Conservation (phyloP, 2,113 vertebrate species). For the Melanotaenia duboulayi region DNA sequence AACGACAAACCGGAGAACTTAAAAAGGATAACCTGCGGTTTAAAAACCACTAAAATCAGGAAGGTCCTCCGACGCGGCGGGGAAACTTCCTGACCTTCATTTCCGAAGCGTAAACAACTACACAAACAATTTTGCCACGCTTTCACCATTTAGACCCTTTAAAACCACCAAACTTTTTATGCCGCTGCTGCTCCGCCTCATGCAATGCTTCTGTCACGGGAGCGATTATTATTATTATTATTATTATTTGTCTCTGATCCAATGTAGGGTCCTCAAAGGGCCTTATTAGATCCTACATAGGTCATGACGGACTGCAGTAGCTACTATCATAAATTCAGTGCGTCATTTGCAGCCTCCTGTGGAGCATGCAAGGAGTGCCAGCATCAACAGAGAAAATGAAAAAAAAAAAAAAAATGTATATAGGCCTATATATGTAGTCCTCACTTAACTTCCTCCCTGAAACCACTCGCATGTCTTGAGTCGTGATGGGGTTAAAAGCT, state of each 20-base stretch:
- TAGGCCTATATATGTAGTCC: background rate
- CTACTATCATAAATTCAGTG: conserved; percentile 3
- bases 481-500: background rate
- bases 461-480: background rate
- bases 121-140: background rate
- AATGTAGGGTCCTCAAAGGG: conserved; percentile 5
- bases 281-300: background rate
- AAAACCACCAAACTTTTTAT: background rate
- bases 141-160: no score
- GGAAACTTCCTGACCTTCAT: conserved; percentile 29
- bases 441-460: conserved; percentile 12
- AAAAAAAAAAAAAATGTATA: background rate
- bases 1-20: background rate
- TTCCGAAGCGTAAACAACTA: conserved; percentile 9
- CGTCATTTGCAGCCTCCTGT: conserved; percentile 11
- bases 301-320: background rate
- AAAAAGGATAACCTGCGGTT: no score
- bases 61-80: background rate
- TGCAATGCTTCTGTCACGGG: conserved; percentile 8
- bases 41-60: background rate
- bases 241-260: conserved; percentile 6
- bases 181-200: conserved; percentile 10
- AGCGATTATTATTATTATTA: conserved; percentile 25
- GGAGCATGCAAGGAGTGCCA: background rate
- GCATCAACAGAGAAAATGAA: conserved; percentile 10